Evolutionary conservation across 2,113 vertebrate genomes (phyloP).

Genomic region (Bubo blakistoni): DNA sequence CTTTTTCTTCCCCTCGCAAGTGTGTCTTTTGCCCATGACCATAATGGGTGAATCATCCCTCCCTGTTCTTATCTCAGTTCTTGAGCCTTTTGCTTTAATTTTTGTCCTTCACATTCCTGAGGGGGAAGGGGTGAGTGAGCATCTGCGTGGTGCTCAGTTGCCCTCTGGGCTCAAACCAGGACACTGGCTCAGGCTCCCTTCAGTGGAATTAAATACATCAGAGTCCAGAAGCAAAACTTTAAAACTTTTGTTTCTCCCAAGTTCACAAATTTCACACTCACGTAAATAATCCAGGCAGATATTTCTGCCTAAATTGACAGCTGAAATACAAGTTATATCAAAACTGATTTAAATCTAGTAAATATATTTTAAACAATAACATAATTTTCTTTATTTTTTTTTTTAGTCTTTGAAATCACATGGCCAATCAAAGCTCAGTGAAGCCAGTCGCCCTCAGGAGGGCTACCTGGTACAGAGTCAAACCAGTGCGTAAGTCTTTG

Average conservation of each 20-base stretch:
- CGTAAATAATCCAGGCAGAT: neutral
- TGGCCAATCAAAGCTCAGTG: neutral
- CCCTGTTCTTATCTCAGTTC: too few relatives aligned
- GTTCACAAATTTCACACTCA: neutral
- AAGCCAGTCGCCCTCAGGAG: rapidly evolving
- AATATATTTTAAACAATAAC: neutral
- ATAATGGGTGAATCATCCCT: too few relatives aligned
- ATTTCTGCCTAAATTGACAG: neutral
- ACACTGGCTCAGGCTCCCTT: neutral
- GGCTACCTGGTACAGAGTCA: neutral
- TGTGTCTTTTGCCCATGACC: too few relatives aligned
- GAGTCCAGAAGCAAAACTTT: neutral
- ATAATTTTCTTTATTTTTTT: neutral
- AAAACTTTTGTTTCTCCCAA: neutral
- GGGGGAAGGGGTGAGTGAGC: too few relatives aligned
- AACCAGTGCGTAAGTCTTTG: neutral
- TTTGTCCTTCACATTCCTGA: too few relatives aligned
- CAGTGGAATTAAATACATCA: neutral
- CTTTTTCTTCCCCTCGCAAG: too few relatives aligned
- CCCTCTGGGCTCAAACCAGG: too few relatives aligned
- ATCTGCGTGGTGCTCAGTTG: too few relatives aligned
- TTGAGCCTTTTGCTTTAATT: too few relatives aligned
- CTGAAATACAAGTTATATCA: neutral
- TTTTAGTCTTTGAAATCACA: neutral
- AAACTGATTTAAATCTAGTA: neutral